phyloP scores from a whole-genome alignment of 2,113 vertebrate genomes.

The Heterotilapia buettikoferi region DNA sequence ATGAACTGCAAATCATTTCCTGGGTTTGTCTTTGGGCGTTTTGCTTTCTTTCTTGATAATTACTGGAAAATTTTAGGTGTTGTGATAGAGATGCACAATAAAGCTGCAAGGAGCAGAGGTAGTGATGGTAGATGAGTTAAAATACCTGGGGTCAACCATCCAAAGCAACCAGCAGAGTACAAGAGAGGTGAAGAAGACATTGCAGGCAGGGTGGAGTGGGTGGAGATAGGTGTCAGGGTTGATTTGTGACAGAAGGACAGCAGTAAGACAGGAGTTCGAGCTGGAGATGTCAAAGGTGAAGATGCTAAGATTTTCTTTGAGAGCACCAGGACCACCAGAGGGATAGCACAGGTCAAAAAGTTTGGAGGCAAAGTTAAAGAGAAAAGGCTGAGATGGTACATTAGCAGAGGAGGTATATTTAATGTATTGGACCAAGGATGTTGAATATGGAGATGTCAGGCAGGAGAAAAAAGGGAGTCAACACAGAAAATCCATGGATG shows the following conservation, averaged over 20 bases:
- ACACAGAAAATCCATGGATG: background rate
- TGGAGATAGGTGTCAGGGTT: background rate
- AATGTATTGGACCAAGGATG: background rate
- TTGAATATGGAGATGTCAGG: background rate
- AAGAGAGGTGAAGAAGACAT: background rate
- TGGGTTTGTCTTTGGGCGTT: background rate
- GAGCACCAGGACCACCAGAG: background rate
- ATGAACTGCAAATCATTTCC: background rate
- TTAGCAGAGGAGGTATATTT: background rate
- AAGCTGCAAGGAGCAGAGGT: background rate
- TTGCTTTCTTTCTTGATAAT: background rate
- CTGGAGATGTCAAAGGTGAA: background rate
- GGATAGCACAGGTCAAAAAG: background rate
- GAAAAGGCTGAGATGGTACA: background rate
- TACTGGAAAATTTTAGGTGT: background rate
- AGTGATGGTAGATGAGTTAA: background rate
- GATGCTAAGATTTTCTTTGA: background rate
- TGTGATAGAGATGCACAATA: background rate
- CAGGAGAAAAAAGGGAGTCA: background rate
- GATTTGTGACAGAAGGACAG: background rate
- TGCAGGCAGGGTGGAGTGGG: background rate
- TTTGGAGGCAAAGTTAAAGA: background rate
- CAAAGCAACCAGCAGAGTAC: background rate
- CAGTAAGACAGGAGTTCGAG: background rate
- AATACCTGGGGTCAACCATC: background rate